These are phyloP conservation scores for Iphiclides podalirius DNA, from an alignment of 2,888 invertebrate genomes.

Conservation along the genomic window DNA sequence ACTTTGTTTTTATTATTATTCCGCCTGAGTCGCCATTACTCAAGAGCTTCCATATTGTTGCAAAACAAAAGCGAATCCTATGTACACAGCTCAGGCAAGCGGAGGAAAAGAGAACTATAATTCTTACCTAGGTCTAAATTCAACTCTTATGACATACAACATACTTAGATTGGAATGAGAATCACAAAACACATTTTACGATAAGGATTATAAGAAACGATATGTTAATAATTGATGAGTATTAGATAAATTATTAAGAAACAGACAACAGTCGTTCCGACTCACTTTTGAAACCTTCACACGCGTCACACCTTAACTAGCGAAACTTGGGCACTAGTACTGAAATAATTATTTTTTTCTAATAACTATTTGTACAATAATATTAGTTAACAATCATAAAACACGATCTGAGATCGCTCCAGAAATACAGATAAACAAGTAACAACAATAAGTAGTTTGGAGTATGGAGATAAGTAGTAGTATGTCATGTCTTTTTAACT, in stretches of 20 bases:
- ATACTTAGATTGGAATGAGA: slow-evolving; percentile 48
- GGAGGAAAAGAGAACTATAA: slow-evolving; percentile 44
- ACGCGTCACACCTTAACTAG: slow-evolving; percentile 68
- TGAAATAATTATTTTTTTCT: slow-evolving; percentile 18
- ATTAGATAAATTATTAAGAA: slow-evolving; percentile 41
- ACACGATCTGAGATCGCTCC: slow-evolving; percentile 13
- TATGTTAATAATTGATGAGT: slow-evolving; percentile 73
- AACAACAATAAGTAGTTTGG: too few species aligned
- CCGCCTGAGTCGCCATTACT: slow-evolving; percentile 23
- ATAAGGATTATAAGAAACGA: slow-evolving; percentile 54
- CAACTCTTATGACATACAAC: slow-evolving; percentile 45
- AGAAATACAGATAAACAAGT: background rate
- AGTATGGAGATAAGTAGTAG: too few species aligned
- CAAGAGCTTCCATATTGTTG: slow-evolving; percentile 28
- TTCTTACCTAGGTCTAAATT: slow-evolving; percentile 45
- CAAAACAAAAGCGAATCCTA: slow-evolving; percentile 47
- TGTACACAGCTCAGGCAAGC: slow-evolving; percentile 57
- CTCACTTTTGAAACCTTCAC: slow-evolving; percentile 52
- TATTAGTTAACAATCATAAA: slow-evolving; percentile 6
- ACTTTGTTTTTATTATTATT: slow-evolving; percentile 22
- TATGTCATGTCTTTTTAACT: too few species aligned
- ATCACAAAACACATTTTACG: slow-evolving; percentile 59
- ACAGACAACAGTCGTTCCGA: slow-evolving; percentile 27
- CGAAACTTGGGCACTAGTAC: slow-evolving; percentile 69
- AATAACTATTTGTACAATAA: slow-evolving; percentile 19